Evolutionary conservation across 2,113 vertebrate species (phyloP).

Genomic region (Etheostoma spectabile): DNA sequence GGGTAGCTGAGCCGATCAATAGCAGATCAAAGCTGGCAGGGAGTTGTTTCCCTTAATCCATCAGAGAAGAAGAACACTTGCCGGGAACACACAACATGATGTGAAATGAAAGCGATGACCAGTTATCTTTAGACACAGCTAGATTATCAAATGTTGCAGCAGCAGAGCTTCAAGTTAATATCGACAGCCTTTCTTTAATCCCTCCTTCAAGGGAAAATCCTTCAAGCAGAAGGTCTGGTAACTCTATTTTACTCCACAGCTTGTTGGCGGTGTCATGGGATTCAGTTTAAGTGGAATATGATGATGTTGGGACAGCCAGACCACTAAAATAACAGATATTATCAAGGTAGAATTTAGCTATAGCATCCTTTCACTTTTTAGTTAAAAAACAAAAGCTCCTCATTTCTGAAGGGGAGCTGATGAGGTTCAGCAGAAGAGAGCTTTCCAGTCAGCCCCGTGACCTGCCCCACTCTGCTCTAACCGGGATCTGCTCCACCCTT

Average conservation of each 20-base stretch:
- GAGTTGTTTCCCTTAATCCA: slow-evolving; percentile 64
- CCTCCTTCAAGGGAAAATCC: slow-evolving; percentile 8
- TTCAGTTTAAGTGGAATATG: neutral
- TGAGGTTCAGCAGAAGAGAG: neutral
- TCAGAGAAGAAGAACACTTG: slow-evolving; percentile 56
- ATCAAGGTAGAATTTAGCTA: neutral
- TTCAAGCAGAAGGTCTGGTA: slow-evolving; percentile 12
- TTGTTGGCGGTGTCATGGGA: neutral
- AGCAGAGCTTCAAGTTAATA: slow-evolving; percentile 30
- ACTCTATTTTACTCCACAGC: slow-evolving; percentile 11
- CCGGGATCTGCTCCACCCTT: neutral
- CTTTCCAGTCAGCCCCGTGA: neutral
- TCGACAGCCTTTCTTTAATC: slow-evolving; percentile 6
- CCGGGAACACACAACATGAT: slow-evolving; percentile 57
- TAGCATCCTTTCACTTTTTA: neutral
- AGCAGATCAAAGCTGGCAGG: slow-evolving; percentile 81
- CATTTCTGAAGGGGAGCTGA: neutral
- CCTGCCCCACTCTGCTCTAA: neutral
- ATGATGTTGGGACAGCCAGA: neutral
- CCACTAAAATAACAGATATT: neutral
- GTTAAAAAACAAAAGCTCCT: neutral
- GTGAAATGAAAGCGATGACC: slow-evolving; percentile 62
- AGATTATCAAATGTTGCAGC: slow-evolving; percentile 35
- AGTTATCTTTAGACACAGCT: slow-evolving; percentile 64
- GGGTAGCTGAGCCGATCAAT: slow-evolving; percentile 77